Evolutionary conservation across 2,113 vertebrate species (phyloP).

Genomic region (Ictidomys tridecemlineatus): DNA sequence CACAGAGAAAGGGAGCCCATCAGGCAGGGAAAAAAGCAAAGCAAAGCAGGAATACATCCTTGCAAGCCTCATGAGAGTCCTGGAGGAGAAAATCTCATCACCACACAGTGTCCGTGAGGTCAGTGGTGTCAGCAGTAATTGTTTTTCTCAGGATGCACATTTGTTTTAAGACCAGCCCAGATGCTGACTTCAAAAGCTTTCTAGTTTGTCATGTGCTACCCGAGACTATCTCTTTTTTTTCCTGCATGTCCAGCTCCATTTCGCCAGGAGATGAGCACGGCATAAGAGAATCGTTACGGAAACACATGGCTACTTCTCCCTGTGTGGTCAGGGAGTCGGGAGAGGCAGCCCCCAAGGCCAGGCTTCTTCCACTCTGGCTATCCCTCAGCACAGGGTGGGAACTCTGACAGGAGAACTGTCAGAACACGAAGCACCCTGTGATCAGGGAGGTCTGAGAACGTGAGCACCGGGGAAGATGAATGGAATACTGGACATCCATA

Average conservation of each 20-base stretch:
- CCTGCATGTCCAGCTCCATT: background rate
- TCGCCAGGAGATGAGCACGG: background rate
- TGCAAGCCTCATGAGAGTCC: background rate
- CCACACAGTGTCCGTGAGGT: background rate
- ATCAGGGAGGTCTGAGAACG: background rate
- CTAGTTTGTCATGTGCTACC: background rate
- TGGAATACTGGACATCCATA: background rate
- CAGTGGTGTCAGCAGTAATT: background rate
- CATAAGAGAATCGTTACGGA: background rate
- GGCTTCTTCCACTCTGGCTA: rapidly evolving
- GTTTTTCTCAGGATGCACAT: slow-evolving; percentile 8
- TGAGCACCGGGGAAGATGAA: background rate
- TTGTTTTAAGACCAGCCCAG: slow-evolving; percentile 15
- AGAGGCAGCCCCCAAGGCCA: background rate
- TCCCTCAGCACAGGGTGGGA: background rate
- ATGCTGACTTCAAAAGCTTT: slow-evolving; percentile 43
- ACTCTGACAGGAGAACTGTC: background rate
- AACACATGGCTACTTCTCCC: background rate
- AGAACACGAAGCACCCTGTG: background rate
- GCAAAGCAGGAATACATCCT: background rate
- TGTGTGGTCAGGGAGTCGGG: background rate
- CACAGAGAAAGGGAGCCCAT: background rate
- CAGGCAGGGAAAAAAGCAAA: background rate
- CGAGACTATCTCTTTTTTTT: background rate
- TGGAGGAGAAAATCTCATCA: background rate